Conservation (phyloP, 92 coral and sea anemone genomes). For the Bergia puertoricense region DNA sequence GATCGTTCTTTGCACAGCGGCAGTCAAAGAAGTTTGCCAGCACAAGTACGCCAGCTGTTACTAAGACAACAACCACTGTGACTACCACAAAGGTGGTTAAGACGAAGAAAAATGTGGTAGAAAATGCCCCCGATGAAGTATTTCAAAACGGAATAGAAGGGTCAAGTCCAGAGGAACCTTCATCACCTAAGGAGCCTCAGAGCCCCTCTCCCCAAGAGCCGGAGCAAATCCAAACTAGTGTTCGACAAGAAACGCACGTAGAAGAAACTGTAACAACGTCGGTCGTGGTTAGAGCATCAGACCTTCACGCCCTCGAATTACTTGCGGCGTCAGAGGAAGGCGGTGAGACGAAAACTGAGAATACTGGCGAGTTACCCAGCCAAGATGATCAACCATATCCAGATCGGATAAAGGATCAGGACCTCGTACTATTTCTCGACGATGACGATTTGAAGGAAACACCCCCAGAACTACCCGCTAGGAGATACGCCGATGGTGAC, state of each 20-base stretch:
- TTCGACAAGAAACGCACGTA: slow-evolving; percentile 11
- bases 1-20: slow-evolving; percentile 73
- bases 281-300: slow-evolving; percentile 21
- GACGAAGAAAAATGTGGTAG: slow-evolving; percentile 3
- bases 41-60: slow-evolving; percentile 20
- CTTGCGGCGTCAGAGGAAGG: slow-evolving; percentile 5
- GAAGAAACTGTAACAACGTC: slow-evolving; percentile 45
- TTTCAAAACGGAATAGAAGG: slow-evolving; percentile 22
- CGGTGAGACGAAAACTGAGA: background rate
- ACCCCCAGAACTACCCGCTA: slow-evolving; percentile 14
- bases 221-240: background rate
- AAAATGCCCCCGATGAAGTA: slow-evolving; percentile 22
- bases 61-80: slow-evolving; percentile 23
- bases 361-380: background rate
- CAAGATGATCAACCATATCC: background rate
- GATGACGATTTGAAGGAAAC: background rate
- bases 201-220: slow-evolving; percentile 8
- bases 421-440: background rate
- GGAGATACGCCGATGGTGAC: slow-evolving; percentile 10
- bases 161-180: slow-evolving; percentile 13
- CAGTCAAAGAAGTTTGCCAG: slow-evolving; percentile 42
- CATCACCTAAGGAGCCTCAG: slow-evolving; percentile 14
- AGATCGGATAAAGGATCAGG: slow-evolving; percentile 10
- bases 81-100: slow-evolving; percentile 32
- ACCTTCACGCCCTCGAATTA: slow-evolving; percentile 15